Evolutionary conservation across 2,113 vertebrate species (phyloP).

Genomic region (Aptenodytes forsteri): DNA sequence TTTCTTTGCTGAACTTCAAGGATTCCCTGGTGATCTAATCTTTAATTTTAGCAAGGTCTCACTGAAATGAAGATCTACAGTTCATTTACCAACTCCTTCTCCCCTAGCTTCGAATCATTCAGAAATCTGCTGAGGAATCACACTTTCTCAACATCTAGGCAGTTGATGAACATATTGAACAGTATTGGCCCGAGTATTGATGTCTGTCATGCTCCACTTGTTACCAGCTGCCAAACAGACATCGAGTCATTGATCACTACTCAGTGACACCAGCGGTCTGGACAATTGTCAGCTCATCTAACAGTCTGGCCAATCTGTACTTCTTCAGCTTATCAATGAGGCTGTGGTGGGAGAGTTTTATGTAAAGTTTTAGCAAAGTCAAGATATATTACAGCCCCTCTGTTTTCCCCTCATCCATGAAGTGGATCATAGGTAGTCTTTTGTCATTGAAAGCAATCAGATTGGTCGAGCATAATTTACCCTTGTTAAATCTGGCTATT

Average conservation of each 20-base stretch:
- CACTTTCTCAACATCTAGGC: neutral
- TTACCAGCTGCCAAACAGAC: conserved; percentile 22
- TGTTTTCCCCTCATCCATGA: neutral
- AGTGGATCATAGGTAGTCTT: neutral
- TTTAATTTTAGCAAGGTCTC: neutral
- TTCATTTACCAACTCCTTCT: neutral
- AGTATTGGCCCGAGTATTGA: conserved; percentile 1
- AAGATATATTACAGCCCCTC: neutral
- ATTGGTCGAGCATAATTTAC: neutral
- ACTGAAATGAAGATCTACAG: neutral
- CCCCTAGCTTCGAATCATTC: neutral
- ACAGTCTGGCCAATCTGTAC: neutral
- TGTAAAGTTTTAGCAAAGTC: neutral
- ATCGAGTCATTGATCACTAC: neutral
- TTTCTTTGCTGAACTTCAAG: neutral
- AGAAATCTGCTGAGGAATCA: neutral
- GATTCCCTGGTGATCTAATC: neutral
- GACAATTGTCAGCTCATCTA: neutral
- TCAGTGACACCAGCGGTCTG: neutral
- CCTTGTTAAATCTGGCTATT: neutral
- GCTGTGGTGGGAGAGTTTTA: neutral
- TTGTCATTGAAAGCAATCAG: neutral
- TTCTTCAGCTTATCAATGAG: neutral
- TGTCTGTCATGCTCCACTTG: neutral
- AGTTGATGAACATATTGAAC: neutral